Base-by-base conservation (phyloP, 1,140 invertebrate species). In the Daktulosphaira vitifoliae region DNA sequence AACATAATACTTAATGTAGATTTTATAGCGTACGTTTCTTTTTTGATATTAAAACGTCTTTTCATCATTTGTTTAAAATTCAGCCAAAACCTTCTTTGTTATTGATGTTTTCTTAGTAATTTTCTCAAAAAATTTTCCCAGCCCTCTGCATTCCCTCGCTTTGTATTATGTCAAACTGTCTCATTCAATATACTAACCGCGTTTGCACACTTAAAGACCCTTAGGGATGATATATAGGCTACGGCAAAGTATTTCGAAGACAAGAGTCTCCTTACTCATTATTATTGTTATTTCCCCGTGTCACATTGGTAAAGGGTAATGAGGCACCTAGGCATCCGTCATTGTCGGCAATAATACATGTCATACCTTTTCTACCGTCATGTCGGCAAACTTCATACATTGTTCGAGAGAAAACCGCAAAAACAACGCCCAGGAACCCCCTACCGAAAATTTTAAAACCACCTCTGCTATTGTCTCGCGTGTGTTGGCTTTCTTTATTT, bases 311-410 rank as follows among this genome's bases (percentile, higher is more conserved):
- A 59, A 38, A 16, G 25, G 39, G 23, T 59, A 59, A 59, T 59
- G 42, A 59, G 39, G 54, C 54, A 59, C 38, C 54, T 16, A 23
- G 51, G 23, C 54, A 59, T 59, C 54, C 39, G 54, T 59, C 54
- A 59, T 44, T 59, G 54, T 59, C 54, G 39, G 16, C 54, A 46
- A 59, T 59, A 59, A 59, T 59, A 59, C 54, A 26, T n/a, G 54
- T 59, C 39, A 59, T 25, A 16, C 54, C n/a, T 22, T 59, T 33
- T 11, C 11, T 33, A 11, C 39, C 13, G 25, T 38, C 54, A 13
- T 23, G 39, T 44, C n/a, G n/a, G 18, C 23, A 46, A 59, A 59
- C 54, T 44, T 44, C 54, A 59, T 59, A 59, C 42, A 59, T 59
- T 59, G 42, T 59, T 59, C 54, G 42, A 26, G 54, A 16, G 23